Evolutionary conservation across 2,888 invertebrate genomes (phyloP).

Genomic region (Eilema griseolum): DNA sequence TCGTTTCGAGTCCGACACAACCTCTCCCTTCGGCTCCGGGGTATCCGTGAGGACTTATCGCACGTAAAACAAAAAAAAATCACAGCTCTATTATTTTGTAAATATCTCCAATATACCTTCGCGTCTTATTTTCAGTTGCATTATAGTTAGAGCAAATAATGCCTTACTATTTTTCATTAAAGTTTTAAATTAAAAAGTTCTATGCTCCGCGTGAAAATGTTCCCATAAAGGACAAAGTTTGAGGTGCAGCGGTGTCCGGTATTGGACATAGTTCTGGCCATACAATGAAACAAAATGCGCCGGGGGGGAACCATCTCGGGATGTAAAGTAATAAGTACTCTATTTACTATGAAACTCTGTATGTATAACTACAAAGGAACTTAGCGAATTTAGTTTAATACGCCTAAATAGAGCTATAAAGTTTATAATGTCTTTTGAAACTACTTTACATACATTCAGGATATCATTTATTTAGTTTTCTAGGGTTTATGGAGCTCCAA

Average conservation of each 20-base stretch:
- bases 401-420: background rate
- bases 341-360: background rate
- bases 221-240: slow-evolving; percentile 59
- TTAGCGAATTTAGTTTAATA: background rate
- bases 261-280: slow-evolving; percentile 42
- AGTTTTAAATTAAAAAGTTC: slow-evolving; percentile 63
- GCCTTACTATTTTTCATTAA: slow-evolving; percentile 29
- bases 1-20: too few relatives aligned
- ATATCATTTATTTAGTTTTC: background rate
- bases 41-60: too few relatives aligned
- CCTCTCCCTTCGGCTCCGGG: too few relatives aligned
- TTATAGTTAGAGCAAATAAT: background rate
- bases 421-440: background rate
- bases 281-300: slow-evolving; percentile 44
- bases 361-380: background rate
- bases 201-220: slow-evolving; percentile 51
- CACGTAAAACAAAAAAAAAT: too few relatives aligned
- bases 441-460: background rate
- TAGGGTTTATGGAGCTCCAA: background rate
- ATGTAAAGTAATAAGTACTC: slow-evolving; percentile 14
- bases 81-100: too few relatives aligned
- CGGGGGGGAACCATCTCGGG: slow-evolving; percentile 34
- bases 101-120: too few relatives aligned
- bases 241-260: slow-evolving; percentile 30
- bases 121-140: too few relatives aligned